Evolutionary conservation across 2,888 invertebrate species (phyloP), one percentile per base, ranked within the genome.

Genomic region (Eristalinus sepulchralis): DNA sequence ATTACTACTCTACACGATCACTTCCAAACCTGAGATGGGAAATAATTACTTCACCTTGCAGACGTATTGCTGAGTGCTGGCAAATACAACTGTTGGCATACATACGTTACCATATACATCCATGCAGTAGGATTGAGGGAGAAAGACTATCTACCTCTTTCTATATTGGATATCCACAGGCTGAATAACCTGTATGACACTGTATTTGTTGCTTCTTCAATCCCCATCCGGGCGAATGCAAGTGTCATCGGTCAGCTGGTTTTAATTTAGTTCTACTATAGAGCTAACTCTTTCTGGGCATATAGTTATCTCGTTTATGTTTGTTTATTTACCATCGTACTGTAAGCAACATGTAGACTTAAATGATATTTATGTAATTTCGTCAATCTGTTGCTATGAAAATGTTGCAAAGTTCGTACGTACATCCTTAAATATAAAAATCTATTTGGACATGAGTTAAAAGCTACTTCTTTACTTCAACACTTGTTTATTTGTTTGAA

Each of bases 181-280:
- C 27, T 47, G 31, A 62, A 27, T 22, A 66, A 82, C 55, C 55
- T 60, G 82, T 53, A 47, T 55, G 36, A 34, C 8, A 17, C 20
- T 57, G 63, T 66, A 59, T 27, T 27, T 57, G 57, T 75, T 64
- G 75, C 57, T 57, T 22, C 13, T 57, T 57, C 57, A 24, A 24
- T 57, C 57, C 5, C 24, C 57, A 27, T 57, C 57, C 24, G 57
- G 57, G 57, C 57, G 17, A 57, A 57, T 57, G 75, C 67, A 77
- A 85, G 72, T 85, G 76, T 85, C 80, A 80, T 77, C 77, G 53
- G 77, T 85, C 85, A 85, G 85, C 85, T 85, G 85, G 72, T 85
- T 67, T 75, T 57, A 47, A 57, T 64, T 39, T 73, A 11, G 27
- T 64, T 1, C 9, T 55, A 39, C 10, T 39, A n/a, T 63, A 17